Evolutionary conservation across 2,888 invertebrate genomes (phyloP), one percentile per base, ranked within the genome.

Genomic region (Macroteleia sp.): DNA sequence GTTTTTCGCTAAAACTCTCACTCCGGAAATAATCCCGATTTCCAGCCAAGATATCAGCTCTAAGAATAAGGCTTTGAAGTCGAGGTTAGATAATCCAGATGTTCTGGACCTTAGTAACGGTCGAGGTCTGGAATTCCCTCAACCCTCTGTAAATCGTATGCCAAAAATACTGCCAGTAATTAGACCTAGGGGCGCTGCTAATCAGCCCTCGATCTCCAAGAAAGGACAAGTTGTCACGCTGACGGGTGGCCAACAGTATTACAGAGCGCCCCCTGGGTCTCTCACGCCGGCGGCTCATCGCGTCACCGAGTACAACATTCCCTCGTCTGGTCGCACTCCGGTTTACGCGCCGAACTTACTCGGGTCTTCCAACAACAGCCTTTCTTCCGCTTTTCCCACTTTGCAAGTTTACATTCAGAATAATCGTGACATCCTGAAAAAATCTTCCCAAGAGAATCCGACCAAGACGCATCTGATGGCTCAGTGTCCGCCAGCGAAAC

Each of bases 261-360:
- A 89, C 34, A 78, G 89, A 10, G 87, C 88, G 6, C 87, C 89
- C 0, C 89, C 89, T 0, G 89, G 89, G 0, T 89, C 88, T 0
- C 70, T 88, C 3, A 89, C 89, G 1, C 89, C 89, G 0, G 89
- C 89, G 0, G 88, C 83, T 5, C 86, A 88, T 56, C 83, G 88
- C 1, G 83, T 87, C 2, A 73, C 44, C 8, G 89, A 89, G 16
- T 83, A 80, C 25, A 82, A 83, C 0, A 32, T 77, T 3, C 82
- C 87, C 0, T 61, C 84, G 0, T 56, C 83, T 0, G 67, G 81
- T 0, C 85, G 89, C 1, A 42, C 83, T 0, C 89, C 89, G 0
- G 89, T 89, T 12, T 89, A 89, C 19, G 89, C 89, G 0, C 86
- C 86, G 0, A 66, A 81, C 17, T 82, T 83, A 8, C 66, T 87